Base-by-base conservation (phyloP, 2,888 invertebrate genomes). In the Onthophagus sagittarius region DNA sequence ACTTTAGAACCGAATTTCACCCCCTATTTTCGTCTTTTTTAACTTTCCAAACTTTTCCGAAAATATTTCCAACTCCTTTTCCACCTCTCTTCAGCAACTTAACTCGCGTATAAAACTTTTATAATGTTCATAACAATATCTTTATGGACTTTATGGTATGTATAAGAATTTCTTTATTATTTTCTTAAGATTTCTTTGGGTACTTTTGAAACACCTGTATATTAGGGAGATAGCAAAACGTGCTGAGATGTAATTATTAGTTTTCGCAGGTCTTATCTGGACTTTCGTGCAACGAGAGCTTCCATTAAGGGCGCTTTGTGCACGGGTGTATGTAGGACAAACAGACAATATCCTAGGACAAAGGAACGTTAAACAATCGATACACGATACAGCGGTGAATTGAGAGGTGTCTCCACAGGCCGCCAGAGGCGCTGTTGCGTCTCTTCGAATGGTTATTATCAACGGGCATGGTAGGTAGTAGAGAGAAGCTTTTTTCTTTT, bases 281-380 rank as follows among this genome's bases (percentile, higher is more conserved):
- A 53, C 39, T 53, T 53, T 53, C 9, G 39, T 53, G 39, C 39
- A 11, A 11, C 39, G 39, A 53, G 39, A 53, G 39, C 39, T 53
- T 53, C 39, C 39, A 53, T 53, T 53, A 53, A 11, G 39, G 39
- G 39, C 39, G 39, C 39, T 53, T 53, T 67, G 31, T 67, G 23
- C 32, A n/a, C 23, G 15, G 23, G 67, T 31, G 67, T 67, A 67
- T 67, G 32, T 67, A 31, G 67, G 67, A 32, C 67, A 67, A 67
- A 67, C 67, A 67, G 67, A 67, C 67, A 67, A 67, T 31, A 67
- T 32, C 67, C 7, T n/a, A 32, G 32, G 67, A 67, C 67, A 67
- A 67, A 67, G 67, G 67, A 15, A 23, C 67, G 67, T 67, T 67
- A 67, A 64, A 67, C 67, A 67, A 67, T 67, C 67, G 67, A 67